Percentiles rank a stretch among this genome's conserved stretches.
phyloP scores from a whole-genome alignment of 2,888 invertebrate species.

The Pogonocherus hispidulus region DNA sequence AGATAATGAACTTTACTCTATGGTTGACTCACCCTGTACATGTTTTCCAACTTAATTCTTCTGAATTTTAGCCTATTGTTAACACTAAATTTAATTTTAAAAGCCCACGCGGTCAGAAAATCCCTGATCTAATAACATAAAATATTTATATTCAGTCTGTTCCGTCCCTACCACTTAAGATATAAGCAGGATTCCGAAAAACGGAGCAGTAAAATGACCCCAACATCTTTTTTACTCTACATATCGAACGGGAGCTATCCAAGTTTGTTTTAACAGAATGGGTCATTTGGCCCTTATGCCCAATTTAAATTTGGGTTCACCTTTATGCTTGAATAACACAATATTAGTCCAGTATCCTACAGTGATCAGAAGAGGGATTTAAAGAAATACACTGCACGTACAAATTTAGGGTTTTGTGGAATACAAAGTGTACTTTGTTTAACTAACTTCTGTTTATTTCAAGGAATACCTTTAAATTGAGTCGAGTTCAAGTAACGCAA shows the following conservation, averaged over 20 bases:
- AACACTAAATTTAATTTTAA: neutral
- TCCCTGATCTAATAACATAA: neutral
- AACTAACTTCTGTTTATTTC: too few species aligned
- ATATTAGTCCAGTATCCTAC: slow-evolving; percentile 27
- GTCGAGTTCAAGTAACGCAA: too few species aligned
- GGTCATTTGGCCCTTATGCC: slow-evolving; percentile 22
- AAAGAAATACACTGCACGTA: too few species aligned
- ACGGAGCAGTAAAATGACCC: slow-evolving; percentile 8
- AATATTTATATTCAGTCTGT: neutral
- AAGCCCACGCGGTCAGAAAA: neutral
- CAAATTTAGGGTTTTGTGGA: too few species aligned
- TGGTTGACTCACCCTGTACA: too few species aligned
- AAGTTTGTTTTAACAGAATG: slow-evolving; percentile 8
- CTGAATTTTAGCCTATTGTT: too few species aligned
- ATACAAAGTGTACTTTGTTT: too few species aligned
- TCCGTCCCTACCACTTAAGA: neutral
- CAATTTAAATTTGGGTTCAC: slow-evolving; percentile 33
- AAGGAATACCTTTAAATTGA: too few species aligned
- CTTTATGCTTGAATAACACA: slow-evolving; percentile 37
- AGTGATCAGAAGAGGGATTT: too few species aligned
- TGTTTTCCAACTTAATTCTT: too few species aligned
- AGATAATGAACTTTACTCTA: too few species aligned
- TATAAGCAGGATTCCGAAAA: slow-evolving; percentile 3
- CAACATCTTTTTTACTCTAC: slow-evolving; percentile 8
- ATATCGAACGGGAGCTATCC: slow-evolving; percentile 23